A percentile compares a stretch with the other conserved stretches of the same genome.
phyloP scores from a whole-genome alignment of 2,888 invertebrate genomes.

The Lochmaea capreae region DNA sequence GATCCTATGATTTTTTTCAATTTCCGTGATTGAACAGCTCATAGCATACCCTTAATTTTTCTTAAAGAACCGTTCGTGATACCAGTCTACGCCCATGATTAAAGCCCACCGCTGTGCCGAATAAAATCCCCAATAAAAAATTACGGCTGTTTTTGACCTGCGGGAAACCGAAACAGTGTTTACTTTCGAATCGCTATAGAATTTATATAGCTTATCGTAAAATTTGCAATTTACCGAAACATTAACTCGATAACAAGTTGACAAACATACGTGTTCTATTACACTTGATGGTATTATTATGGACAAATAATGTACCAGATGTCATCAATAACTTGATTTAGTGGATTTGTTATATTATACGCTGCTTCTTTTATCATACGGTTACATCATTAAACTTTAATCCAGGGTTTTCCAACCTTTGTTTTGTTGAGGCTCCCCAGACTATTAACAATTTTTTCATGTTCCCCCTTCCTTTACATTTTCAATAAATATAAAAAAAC shows the following conservation, averaged over 20 bases:
- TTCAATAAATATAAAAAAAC: too few relatives aligned
- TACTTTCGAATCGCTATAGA: slow-evolving; percentile 40
- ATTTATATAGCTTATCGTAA: slow-evolving; percentile 47
- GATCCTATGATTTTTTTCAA: too few relatives aligned
- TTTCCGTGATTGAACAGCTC: too few relatives aligned
- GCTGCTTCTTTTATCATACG: too few relatives aligned
- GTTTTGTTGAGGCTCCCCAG: too few relatives aligned
- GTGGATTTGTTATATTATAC: too few relatives aligned
- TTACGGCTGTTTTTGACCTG: slow-evolving; percentile 30
- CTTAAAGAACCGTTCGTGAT: not conserved
- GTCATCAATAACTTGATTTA: not conserved
- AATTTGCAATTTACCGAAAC: slow-evolving; percentile 58
- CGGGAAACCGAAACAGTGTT: slow-evolving; percentile 33
- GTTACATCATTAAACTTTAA: too few relatives aligned
- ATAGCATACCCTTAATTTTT: not conserved
- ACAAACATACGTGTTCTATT: slow-evolving; percentile 55
- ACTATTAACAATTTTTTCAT: too few relatives aligned
- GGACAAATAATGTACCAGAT: not conserved
- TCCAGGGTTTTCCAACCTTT: too few relatives aligned
- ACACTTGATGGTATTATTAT: slow-evolving; percentile 13
- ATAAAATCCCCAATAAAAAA: slow-evolving; percentile 39
- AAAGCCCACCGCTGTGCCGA: slow-evolving; percentile 5
- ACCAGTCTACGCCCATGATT: slow-evolving; percentile 16
- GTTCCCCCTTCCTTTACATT: too few relatives aligned
- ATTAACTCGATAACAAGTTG: slow-evolving; percentile 57